Evolutionary conservation across 2,888 invertebrate genomes (phyloP).

Genomic region (Penaeus monodon): DNA sequence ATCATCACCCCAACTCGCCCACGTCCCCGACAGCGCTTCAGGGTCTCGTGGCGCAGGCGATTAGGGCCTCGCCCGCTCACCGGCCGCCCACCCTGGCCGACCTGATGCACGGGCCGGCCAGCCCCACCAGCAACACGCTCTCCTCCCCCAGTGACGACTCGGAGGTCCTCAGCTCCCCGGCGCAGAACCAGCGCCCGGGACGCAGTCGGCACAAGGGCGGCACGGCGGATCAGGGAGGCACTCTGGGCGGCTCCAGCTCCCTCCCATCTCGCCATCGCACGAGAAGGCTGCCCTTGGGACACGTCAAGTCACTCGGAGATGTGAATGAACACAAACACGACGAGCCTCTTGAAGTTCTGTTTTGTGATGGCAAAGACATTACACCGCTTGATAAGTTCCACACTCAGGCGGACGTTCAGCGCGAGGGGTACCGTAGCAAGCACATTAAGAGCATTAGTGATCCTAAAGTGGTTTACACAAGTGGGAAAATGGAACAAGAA

Average conservation of each 20-base stretch:
- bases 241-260: slow-evolving; percentile 52
- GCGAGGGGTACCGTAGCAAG: slow-evolving; percentile 40
- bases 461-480: slow-evolving; percentile 61
- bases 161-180: slow-evolving; percentile 48
- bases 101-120: slow-evolving; percentile 55
- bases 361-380: slow-evolving; percentile 64
- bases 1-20: slow-evolving; percentile 52
- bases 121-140: slow-evolving; percentile 43
- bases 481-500: slow-evolving; percentile 61
- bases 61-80: slow-evolving; percentile 46
- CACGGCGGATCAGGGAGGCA: slow-evolving; percentile 35
- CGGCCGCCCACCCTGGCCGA: slow-evolving; percentile 61
- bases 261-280: slow-evolving; percentile 58
- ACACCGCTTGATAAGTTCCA: slow-evolving; percentile 57
- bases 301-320: slow-evolving; percentile 63
- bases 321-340: slow-evolving; percentile 61
- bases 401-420: slow-evolving; percentile 49
- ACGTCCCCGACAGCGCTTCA: slow-evolving; percentile 44
- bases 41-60: slow-evolving; percentile 40
- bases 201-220: slow-evolving; percentile 45
- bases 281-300: slow-evolving; percentile 59
- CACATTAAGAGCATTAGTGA: slow-evolving; percentile 64
- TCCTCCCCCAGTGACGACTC: slow-evolving; percentile 56
- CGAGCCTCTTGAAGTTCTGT: slow-evolving; percentile 61
- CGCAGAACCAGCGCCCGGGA: slow-evolving; percentile 41